phyloP scores from a whole-genome alignment of 2,888 invertebrate genomes.

The Himalopsyche tibetana region DNA sequence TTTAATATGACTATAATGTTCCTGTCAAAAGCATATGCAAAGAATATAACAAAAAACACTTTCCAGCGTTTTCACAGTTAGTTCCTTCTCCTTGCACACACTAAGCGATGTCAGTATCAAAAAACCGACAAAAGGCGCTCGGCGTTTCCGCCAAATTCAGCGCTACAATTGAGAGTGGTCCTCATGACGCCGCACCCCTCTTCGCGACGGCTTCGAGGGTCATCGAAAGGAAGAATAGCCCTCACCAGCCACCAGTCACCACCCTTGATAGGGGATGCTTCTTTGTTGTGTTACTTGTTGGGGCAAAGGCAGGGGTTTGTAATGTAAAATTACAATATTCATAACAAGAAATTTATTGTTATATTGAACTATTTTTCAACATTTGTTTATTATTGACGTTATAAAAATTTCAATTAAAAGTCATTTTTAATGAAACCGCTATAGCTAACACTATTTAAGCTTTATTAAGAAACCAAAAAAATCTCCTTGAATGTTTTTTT shows the following conservation, averaged over 20 bases:
- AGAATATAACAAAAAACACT: background rate
- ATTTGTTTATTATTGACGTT: too few relatives aligned
- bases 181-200: constrained; percentile 31
- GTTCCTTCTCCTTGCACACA: constrained; percentile 15
- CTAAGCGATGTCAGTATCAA: constrained; percentile 5
- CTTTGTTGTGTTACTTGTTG: constrained; percentile 26
- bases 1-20: too few relatives aligned
- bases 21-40: background rate
- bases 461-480: too few relatives aligned
- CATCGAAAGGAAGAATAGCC: constrained; percentile 27
- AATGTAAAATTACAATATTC: background rate
- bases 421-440: too few relatives aligned
- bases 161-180: constrained; percentile 21
- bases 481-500: too few relatives aligned
- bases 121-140: constrained; percentile 34
- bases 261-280: constrained; percentile 22
- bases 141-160: constrained; percentile 26
- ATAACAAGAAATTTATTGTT: too few relatives aligned
- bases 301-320: constrained; percentile 5
- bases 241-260: constrained; percentile 2
- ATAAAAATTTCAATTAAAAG: too few relatives aligned
- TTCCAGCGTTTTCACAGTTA: background rate
- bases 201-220: constrained; percentile 27
- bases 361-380: too few relatives aligned
- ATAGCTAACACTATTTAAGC: too few relatives aligned